Percentiles rank a stretch among this genome's conserved stretches.
Evolutionary conservation across 1,140 invertebrate species (phyloP).

Genomic region (Anastatus disparis): DNA sequence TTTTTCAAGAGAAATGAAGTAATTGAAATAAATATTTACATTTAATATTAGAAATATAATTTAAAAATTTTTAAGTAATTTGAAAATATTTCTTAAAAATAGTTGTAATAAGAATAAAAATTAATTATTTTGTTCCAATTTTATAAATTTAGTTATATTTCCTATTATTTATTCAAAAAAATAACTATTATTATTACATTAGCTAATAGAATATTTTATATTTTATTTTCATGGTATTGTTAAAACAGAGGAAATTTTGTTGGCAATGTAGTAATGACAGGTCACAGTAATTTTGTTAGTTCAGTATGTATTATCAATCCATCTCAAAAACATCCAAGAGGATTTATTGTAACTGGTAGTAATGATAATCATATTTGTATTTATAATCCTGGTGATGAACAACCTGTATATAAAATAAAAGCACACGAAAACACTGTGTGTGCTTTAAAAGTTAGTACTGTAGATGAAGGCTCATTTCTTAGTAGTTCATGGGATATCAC

Average conservation of each 20-base stretch:
- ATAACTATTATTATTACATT: no score
- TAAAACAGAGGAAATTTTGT: conserved; percentile 54
- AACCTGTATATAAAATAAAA: conserved; percentile 75
- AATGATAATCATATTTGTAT: conserved; percentile 87
- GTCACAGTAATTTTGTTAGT: conserved; percentile 88
- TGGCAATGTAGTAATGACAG: conserved; percentile 77
- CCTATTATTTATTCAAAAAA: no score
- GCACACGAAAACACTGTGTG: conserved; percentile 86
- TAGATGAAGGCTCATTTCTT: conserved; percentile 68
- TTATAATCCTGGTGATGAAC: conserved; percentile 72
- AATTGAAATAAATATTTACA: no score
- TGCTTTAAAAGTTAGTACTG: conserved; percentile 69
- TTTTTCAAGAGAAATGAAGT: no score
- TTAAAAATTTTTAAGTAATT: no score
- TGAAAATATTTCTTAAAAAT: no score
- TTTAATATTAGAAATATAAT: no score
- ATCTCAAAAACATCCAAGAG: conserved; percentile 75
- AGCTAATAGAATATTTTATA: not conserved
- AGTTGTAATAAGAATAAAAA: no score
- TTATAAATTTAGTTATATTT: conserved; percentile 1
- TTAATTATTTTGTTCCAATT: no score
- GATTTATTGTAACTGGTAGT: conserved; percentile 87
- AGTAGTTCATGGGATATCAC: conserved; percentile 94
- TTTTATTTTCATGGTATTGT: conserved; percentile 18
- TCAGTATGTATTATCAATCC: conserved; percentile 81